These are phyloP conservation scores for Gadus chalcogrammus DNA, from an alignment of 2,113 vertebrate genomes.

Conservation along the genomic window DNA sequence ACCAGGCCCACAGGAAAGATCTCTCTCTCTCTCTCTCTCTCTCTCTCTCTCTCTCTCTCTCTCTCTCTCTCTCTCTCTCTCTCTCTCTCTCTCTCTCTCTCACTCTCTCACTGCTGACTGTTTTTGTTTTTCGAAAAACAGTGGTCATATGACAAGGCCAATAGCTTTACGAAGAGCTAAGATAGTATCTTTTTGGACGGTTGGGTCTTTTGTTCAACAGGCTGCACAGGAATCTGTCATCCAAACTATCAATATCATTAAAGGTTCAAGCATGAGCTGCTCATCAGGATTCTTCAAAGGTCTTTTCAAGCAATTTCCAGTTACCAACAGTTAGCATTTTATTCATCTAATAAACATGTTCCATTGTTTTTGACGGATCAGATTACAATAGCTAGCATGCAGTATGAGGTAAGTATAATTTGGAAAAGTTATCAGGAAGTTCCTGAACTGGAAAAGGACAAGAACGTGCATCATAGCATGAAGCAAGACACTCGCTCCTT, in stretches of 20 bases:
- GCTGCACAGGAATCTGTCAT: too few relatives aligned
- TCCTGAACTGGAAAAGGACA: background rate
- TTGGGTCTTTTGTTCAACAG: too few relatives aligned
- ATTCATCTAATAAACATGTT: slow-evolving; percentile 5
- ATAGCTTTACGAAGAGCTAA: slow-evolving; percentile 40
- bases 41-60: too few relatives aligned
- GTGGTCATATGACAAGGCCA: slow-evolving; percentile 32
- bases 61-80: too few relatives aligned
- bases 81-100: too few relatives aligned
- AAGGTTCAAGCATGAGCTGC: too few relatives aligned
- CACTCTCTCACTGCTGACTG: slow-evolving; percentile 13
- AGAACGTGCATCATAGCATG: too few relatives aligned
- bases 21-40: slow-evolving; percentile 8
- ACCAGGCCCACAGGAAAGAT: slow-evolving; percentile 55
- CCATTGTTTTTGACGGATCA: background rate
- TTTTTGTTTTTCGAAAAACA: slow-evolving; percentile 59
- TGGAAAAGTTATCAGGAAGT: background rate
- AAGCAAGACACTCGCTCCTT: too few relatives aligned
- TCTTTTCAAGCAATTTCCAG: slow-evolving; percentile 34
- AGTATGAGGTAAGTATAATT: slow-evolving; percentile 12
- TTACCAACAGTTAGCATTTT: slow-evolving; percentile 36
- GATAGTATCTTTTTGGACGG: slow-evolving; percentile 12
- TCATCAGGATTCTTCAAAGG: too few relatives aligned
- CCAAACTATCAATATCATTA: too few relatives aligned
- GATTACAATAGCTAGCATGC: slow-evolving; percentile 23